phyloP scores from a whole-genome alignment of 2,113 vertebrate genomes.

The Vidua macroura region DNA sequence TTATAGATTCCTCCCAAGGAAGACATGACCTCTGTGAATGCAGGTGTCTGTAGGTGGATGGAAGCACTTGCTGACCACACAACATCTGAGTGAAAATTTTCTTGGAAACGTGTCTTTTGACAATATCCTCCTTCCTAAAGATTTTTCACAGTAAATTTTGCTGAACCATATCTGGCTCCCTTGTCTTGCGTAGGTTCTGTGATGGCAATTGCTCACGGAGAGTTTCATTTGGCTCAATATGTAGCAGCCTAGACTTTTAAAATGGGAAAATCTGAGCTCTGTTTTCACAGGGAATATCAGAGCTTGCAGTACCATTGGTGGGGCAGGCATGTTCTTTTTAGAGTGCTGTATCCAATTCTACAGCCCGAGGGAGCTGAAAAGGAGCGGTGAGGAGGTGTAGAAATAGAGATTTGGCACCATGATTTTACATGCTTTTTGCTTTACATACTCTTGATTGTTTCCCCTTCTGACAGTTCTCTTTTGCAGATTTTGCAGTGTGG shows the following conservation, averaged over 20 bases:
- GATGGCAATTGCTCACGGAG: not conserved
- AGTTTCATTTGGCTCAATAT: conserved; percentile 24
- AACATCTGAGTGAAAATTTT: not conserved
- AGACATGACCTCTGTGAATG: not conserved
- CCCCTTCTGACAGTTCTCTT: not conserved
- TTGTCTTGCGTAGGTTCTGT: conserved; percentile 20
- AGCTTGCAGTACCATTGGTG: not conserved
- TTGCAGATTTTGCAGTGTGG: not conserved
- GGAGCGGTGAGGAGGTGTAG: not conserved
- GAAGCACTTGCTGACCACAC: not conserved
- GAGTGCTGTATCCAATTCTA: not conserved
- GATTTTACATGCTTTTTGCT: conserved; percentile 22
- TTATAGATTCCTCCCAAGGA: not conserved
- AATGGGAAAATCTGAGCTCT: conserved; percentile 9
- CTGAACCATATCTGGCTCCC: not conserved
- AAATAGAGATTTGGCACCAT: not conserved
- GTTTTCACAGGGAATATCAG: not conserved
- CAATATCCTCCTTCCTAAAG: not conserved
- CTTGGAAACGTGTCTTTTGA: not conserved
- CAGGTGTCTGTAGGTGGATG: not conserved
- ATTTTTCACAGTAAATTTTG: conserved; percentile 1
- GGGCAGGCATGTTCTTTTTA: not conserved
- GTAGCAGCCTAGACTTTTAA: not conserved
- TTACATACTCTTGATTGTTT: not conserved
- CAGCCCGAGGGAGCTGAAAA: not conserved